Conservation (phyloP, 2,113 vertebrate species). For the Odocoileus hemionus region DNA sequence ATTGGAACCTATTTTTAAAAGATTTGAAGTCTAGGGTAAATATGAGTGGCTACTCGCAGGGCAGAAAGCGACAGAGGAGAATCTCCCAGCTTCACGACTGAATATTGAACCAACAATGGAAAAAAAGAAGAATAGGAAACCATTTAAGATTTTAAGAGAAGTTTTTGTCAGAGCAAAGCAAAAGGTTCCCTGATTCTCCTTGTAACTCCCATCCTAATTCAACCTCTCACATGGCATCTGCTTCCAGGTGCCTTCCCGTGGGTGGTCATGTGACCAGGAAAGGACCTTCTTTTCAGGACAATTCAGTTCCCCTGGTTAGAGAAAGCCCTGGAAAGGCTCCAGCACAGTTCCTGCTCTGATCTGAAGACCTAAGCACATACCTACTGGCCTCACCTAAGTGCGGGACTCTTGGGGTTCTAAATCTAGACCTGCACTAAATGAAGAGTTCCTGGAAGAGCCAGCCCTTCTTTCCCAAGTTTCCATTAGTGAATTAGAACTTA, state of each 20-base stretch:
- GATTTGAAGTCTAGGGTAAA: background rate
- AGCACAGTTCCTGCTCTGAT: background rate
- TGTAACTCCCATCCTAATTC: background rate
- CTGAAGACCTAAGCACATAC: background rate
- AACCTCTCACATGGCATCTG: background rate
- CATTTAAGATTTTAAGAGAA: background rate
- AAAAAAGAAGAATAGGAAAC: background rate
- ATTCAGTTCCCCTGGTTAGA: background rate
- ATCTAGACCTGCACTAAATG: background rate
- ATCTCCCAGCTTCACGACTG: background rate
- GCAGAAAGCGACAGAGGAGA: background rate
- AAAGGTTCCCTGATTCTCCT: background rate
- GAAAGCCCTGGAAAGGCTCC: background rate
- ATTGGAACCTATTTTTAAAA: background rate
- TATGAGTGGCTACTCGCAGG: fast-evolving
- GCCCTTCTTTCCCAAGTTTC: background rate
- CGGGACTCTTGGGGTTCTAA: background rate
- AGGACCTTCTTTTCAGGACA: background rate
- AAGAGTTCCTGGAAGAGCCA: background rate
- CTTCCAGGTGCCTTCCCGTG: background rate
- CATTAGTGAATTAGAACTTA: background rate
- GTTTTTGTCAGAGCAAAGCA: background rate
- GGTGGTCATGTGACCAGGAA: background rate
- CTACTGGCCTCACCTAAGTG: background rate
- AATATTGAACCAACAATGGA: background rate